Percentiles rank a stretch among this genome's conserved stretches.
These are phyloP conservation scores for Phymatocera aterrima DNA, from an alignment of 2,888 invertebrate genomes.

Conservation along the genomic window DNA sequence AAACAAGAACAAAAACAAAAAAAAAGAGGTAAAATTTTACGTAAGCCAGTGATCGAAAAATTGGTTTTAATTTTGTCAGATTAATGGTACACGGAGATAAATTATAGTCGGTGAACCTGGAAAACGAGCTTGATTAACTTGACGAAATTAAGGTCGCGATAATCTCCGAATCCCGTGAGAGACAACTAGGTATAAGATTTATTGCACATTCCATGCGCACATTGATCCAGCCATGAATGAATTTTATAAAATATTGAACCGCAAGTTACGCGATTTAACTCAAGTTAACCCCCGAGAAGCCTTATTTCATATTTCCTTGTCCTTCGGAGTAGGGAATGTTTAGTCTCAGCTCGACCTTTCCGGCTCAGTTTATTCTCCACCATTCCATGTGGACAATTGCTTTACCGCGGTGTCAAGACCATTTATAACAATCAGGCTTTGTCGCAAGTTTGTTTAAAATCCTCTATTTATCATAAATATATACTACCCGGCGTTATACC, in stretches of 20 bases:
- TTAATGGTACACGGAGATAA: neutral
- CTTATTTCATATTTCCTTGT: constrained; percentile 42
- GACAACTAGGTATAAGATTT: neutral
- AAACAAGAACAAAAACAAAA: no score
- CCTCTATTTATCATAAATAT: constrained; percentile 43
- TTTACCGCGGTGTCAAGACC: constrained; percentile 27
- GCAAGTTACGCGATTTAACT: constrained; percentile 33
- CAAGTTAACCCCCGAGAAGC: constrained; percentile 45
- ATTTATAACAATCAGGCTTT: constrained; percentile 45
- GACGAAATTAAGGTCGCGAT: constrained; percentile 14
- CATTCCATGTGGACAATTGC: constrained; percentile 23
- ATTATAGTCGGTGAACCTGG: neutral
- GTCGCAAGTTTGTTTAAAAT: constrained; percentile 45
- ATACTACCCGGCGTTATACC: constrained; percentile 15
- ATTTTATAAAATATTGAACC: constrained; percentile 41
- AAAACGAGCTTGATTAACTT: neutral
- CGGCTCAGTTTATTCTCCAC: neutral
- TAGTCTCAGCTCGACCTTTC: neutral
- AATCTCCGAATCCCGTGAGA: constrained; percentile 3
- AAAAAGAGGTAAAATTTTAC: no score
- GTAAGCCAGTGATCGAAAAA: neutral
- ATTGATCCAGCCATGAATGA: constrained; percentile 25
- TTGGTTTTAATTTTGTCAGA: no score
- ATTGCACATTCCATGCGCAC: neutral
- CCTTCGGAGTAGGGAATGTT: constrained; percentile 23